Conservation (phyloP, 2,113 vertebrate species). For the Anarhynchus alexandrinus region DNA sequence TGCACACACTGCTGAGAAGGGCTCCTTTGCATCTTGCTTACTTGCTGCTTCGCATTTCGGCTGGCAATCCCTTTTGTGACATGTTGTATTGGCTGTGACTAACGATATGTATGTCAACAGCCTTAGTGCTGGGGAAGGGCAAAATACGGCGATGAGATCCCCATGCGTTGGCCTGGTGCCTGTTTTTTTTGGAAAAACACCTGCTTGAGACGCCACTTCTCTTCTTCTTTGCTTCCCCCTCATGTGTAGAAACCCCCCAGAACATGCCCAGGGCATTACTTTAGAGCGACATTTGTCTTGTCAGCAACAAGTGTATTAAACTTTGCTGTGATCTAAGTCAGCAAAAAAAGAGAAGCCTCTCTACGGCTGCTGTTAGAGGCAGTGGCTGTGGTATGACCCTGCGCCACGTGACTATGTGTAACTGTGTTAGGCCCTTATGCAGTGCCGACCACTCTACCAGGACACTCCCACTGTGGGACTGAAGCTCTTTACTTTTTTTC, state of each 20-base stretch:
- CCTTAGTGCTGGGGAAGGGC: not conserved
- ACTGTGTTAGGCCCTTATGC: not conserved
- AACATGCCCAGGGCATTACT: fast-evolving
- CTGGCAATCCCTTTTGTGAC: not conserved
- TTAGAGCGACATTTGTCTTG: not conserved
- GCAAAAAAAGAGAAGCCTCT: not conserved
- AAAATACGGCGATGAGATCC: not conserved
- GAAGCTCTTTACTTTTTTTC: not conserved
- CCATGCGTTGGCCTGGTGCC: too few species aligned
- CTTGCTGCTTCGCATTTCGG: not conserved
- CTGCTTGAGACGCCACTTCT: not conserved
- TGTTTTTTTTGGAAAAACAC: not conserved
- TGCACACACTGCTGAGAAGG: fast-evolving
- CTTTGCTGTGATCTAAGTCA: not conserved
- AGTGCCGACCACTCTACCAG: not conserved
- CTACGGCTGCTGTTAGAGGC: fast-evolving
- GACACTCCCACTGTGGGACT: not conserved
- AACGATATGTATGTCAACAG: not conserved
- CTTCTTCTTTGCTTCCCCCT: not conserved
- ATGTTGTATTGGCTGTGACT: not conserved
- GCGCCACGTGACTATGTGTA: not conserved
- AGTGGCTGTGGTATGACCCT: not conserved
- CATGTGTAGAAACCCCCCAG: fast-evolving
- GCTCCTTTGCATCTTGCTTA: not conserved
- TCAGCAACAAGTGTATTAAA: not conserved